Base-by-base conservation (phyloP, 2,113 vertebrate species). In the Xiphophorus couchianus region DNA sequence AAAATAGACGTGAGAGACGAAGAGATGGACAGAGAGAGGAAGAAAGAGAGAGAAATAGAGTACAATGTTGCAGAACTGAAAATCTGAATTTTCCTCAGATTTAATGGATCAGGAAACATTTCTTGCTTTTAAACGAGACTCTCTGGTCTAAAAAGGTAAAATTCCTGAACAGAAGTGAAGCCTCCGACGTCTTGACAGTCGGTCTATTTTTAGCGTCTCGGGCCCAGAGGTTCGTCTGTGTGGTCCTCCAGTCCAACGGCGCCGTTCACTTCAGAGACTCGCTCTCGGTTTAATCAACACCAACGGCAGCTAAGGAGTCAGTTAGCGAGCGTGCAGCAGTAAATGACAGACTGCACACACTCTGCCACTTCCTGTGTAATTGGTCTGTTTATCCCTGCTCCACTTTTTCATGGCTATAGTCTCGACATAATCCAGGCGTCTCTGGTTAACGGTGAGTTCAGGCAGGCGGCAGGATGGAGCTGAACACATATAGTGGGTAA, bases 361-460 rank as follows among this genome's bases (percentile, higher is more conserved):
- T 77, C 81, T 78, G 77, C 71, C 71, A 81, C 87, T 86, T 91
- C 77, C 90, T 87, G 83, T 92, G 79, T 93, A 91, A 92, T 94
- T 90, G 86, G 65, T 73, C 71, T 81, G 84, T 89, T 93, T 91
- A 89, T 86, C 71, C 82, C 80, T 64, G 66, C 82, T 90, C 69
- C 71, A 65, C 83, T 74, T 66, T 88, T 91, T 82, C 81, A 87
- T 70, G 83, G 76, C 82, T 76, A 51, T 30, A 82, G 84, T 72
- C 84, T 82, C 63, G 68, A 90, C 86, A 73, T 66, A 73, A 80
- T 60, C 70, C 77, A 85, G 81, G 74, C 77, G 61, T 78, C 80
- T 71, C 82, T 51, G 61, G 15, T 78, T 62, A 77, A 81, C 77
- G 72, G 71, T 69, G 84, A 78, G 82, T 86, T 70, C 13, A 25